Evolutionary conservation across 2,797 vertebrate species (phyloP), one percentile per base, ranked within the genome.

Genomic region (Enteromius mattozi): DNA sequence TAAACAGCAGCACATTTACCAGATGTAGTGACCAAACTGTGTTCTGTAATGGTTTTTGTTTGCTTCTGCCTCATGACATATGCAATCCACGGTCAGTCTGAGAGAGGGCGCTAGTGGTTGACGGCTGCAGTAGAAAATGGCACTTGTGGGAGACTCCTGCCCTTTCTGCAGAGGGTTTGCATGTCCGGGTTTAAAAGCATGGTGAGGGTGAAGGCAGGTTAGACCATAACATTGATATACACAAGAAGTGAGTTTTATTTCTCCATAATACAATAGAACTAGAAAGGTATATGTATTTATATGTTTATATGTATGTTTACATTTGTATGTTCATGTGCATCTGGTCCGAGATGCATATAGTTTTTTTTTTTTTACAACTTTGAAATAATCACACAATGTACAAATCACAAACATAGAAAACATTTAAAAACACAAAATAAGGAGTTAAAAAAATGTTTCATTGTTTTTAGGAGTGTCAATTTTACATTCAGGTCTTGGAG

Each of bases 81-180:
- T 89, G 87, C 84, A 84, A 80, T 87, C 61, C 70, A 61, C 49
- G 85, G 51, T 78, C 63, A 75, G 63, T 76, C 13, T 54, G 59
- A 89, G 90, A 90, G 83, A 88, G 90, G 89, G 63, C 21, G 66
- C 68, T 71, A 80, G 59, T 33, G 77, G 30, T 77, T 70, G 42
- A 63, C 17, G 70, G 71, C 51, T 88, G 78, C 56, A 66, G 37
- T 81, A 79, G 63, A 86, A 92, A 94, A 93, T 92, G 92, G 94
- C 94, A 94, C 94, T 94, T 94, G 90, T 93, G 93, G 89, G 91
- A 94, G 90, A 91, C 88, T 89, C 93, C 91, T 92, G 92, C 91
- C 91, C 91, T 92, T 92, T 93, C 90, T 90, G 90, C 90, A 78
- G 61, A 86, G 80, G 51, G 45, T 74, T 87, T 93, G 90, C 90